Base-by-base conservation (phyloP, 1,140 invertebrate species). In the Nebria ingens region DNA sequence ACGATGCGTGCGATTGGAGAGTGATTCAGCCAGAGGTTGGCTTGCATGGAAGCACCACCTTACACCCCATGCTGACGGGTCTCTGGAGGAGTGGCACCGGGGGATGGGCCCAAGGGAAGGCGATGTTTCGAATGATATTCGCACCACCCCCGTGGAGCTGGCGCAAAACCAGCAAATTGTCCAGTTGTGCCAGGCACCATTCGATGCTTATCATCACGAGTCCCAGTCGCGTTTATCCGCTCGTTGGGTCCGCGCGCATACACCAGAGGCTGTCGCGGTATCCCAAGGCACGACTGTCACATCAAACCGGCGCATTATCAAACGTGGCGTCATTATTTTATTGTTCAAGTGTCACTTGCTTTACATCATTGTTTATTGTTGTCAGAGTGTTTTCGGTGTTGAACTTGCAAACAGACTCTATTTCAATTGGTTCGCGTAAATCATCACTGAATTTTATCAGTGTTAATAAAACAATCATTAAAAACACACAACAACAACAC, bases 301-400 rank as follows among this genome's bases (percentile, higher is more conserved):
- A 69, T 68, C 69, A 66, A 73, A 72, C 71, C 72, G 69, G 68
- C 68, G 67, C 71, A 67, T 71, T 71, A 71, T 61, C n/a, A n/a
- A n/a, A n/a, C n/a, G n/a, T n/a, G n/a, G n/a, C n/a, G n/a, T n/a
- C n/a, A n/a, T n/a, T n/a, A n/a, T n/a, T n/a, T n/a, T n/a, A n/a
- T n/a, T n/a, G n/a, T n/a, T n/a, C n/a, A n/a, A n/a, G n/a, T n/a
- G n/a, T n/a, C n/a, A n/a, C n/a, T n/a, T n/a, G n/a, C n/a, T n/a
- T n/a, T n/a, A n/a, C n/a, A n/a, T n/a, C n/a, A n/a, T n/a, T n/a
- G n/a, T n/a, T n/a, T n/a, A n/a, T n/a, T n/a, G n/a, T n/a, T n/a
- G n/a, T n/a, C n/a, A n/a, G n/a, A n/a, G n/a, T n/a, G n/a, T n/a
- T n/a, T n/a, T n/a, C n/a, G n/a, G n/a, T n/a, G n/a, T n/a, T n/a